A percentile compares a stretch with the other conserved stretches of the same genome.
Evolutionary conservation across 2,797 vertebrate species (phyloP).

Genomic region (Champsocephalus esox): DNA sequence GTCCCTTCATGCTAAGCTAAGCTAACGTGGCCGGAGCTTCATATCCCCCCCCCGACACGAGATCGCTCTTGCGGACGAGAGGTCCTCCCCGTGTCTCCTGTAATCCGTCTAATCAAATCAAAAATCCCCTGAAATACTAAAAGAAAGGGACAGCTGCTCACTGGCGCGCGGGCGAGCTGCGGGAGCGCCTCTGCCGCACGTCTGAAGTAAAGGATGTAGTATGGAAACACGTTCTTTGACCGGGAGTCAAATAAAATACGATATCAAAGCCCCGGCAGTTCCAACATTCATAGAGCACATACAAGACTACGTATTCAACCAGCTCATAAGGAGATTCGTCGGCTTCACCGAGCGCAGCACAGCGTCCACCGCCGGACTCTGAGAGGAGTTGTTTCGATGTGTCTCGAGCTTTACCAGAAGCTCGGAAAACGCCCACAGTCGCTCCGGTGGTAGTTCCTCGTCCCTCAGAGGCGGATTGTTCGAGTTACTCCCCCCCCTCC

Average conservation of each 20-base stretch:
- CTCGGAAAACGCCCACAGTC: conserved; percentile 33
- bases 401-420: not conserved
- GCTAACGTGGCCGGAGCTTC: not conserved
- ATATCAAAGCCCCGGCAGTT: conserved; percentile 4
- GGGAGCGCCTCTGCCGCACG: not conserved
- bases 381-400: conserved; percentile 10
- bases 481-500: not conserved
- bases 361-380: not conserved
- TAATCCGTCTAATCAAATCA: not conserved
- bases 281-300: conserved; percentile 48
- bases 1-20: not conserved
- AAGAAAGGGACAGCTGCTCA: not conserved
- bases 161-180: not conserved
- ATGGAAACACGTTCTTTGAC: not conserved
- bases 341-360: conserved; percentile 10
- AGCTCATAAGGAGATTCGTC: conserved; percentile 9
- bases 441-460: conserved; percentile 46
- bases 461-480: conserved; percentile 39
- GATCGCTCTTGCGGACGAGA: too few species aligned
- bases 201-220: not conserved
- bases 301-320: conserved; percentile 26
- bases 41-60: not conserved
- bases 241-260: not conserved
- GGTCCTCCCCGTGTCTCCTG: not conserved
- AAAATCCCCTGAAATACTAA: not conserved